These are phyloP conservation scores for Orthonyx spaldingii DNA, from an alignment of 2,113 vertebrate genomes.

Conservation along the genomic window DNA sequence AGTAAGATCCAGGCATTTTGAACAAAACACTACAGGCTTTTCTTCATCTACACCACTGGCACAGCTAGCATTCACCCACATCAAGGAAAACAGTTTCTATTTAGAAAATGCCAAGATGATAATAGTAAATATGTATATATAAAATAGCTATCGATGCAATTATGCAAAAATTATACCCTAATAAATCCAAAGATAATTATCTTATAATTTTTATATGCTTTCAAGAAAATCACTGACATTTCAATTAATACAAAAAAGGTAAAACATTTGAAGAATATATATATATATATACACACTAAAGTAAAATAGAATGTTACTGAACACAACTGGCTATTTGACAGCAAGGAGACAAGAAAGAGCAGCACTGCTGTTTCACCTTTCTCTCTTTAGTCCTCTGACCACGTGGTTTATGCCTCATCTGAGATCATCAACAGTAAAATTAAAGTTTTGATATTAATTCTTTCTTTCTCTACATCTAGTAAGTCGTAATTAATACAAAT, in stretches of 20 bases:
- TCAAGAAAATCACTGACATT: background rate
- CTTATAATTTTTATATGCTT: background rate
- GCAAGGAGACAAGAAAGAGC: background rate
- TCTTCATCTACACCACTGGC: background rate
- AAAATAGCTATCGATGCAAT: background rate
- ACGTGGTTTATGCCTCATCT: background rate
- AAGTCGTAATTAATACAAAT: slow-evolving; percentile 11
- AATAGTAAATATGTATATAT: background rate
- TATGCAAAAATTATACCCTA: background rate
- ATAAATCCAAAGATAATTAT: background rate
- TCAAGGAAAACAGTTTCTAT: background rate
- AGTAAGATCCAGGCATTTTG: background rate
- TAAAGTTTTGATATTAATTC: slow-evolving; percentile 12
- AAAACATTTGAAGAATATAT: background rate
- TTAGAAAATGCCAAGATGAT: background rate
- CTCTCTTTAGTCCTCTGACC: background rate
- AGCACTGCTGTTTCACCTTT: background rate
- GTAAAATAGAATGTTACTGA: background rate
- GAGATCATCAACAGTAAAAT: slow-evolving; percentile 12
- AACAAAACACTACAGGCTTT: background rate
- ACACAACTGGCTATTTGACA: background rate
- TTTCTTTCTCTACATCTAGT: background rate
- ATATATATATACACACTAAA: background rate
- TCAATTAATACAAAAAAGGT: background rate
- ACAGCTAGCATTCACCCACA: background rate